phyloP scores from a whole-genome alignment of 1,140 invertebrate genomes.

The Trichonephila clavata region DNA sequence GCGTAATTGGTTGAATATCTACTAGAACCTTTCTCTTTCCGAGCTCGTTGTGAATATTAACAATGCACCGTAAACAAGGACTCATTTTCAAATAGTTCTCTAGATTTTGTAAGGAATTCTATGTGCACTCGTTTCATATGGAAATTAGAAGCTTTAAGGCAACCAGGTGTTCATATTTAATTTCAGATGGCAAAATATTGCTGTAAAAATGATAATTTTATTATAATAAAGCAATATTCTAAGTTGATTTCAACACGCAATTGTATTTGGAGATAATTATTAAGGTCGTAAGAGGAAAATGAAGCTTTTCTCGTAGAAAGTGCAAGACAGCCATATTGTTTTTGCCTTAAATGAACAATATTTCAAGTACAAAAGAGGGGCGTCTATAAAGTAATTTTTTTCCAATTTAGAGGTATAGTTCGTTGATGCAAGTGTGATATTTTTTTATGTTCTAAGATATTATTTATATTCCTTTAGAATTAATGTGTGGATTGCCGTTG shows the following conservation, averaged over 20 bases:
- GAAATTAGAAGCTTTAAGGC: neutral
- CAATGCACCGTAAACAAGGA: neutral
- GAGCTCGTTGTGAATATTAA: neutral
- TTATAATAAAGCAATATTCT: neutral
- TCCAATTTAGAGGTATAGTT: too few relatives aligned
- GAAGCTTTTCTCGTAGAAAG: neutral
- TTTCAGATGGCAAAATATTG: neutral
- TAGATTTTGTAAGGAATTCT: neutral
- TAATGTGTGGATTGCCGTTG: too few relatives aligned
- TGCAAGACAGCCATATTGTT: too few relatives aligned
- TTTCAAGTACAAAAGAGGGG: too few relatives aligned
- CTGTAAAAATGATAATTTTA: neutral
- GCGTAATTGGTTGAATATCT: neutral
- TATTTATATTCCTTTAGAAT: too few relatives aligned
- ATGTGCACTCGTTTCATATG: neutral
- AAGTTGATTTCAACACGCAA: neutral
- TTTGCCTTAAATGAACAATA: too few relatives aligned
- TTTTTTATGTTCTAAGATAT: too few relatives aligned
- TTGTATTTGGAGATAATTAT: neutral
- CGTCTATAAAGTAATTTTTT: too few relatives aligned
- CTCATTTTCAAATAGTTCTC: neutral
- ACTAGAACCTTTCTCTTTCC: neutral
- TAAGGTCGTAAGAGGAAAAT: neutral
- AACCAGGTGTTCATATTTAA: neutral
- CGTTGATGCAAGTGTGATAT: too few relatives aligned